Percentiles rank a stretch among this genome's conserved stretches.
These are phyloP conservation scores for Clanis bilineata DNA, from an alignment of 2,888 invertebrate species.

Conservation along the genomic window DNA sequence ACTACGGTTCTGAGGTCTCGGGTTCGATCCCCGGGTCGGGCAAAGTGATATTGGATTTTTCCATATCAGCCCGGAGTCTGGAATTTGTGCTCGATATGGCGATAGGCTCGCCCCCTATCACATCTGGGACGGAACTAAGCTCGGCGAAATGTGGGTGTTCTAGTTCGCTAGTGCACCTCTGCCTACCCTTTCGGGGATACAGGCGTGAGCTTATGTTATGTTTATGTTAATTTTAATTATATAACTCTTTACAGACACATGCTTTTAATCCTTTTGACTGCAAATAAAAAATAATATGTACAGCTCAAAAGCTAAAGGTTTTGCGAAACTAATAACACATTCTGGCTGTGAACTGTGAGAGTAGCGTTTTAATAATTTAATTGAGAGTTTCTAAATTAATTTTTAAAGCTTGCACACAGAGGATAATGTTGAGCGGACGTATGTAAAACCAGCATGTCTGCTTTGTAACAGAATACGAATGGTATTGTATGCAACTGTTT, in stretches of 20 bases:
- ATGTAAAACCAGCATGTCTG: conserved; percentile 40
- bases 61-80: too few relatives aligned
- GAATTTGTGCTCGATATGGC: too few relatives aligned
- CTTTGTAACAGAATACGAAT: conserved; percentile 54
- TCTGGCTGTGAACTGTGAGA: conserved; percentile 26
- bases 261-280: neutral
- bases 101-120: too few relatives aligned
- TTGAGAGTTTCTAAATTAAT: conserved; percentile 43
- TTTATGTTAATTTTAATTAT: neutral
- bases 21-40: too few relatives aligned
- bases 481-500: conserved; percentile 47
- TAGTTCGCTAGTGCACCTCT: neutral
- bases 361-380: conserved; percentile 40
- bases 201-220: too few relatives aligned
- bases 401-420: conserved; percentile 35
- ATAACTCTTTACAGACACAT: neutral
- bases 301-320: conserved; percentile 9
- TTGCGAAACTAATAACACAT: conserved; percentile 33
- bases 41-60: too few relatives aligned
- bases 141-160: too few relatives aligned
- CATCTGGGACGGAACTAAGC: too few relatives aligned
- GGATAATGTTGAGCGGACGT: conserved; percentile 32
- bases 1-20: too few relatives aligned
- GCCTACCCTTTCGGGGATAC: too few relatives aligned
- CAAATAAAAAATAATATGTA: conserved; percentile 9